Percentiles rank a stretch among this genome's conserved stretches.
Evolutionary conservation across 2,113 vertebrate genomes (phyloP).

Genomic region (Cynopterus brachyotis): DNA sequence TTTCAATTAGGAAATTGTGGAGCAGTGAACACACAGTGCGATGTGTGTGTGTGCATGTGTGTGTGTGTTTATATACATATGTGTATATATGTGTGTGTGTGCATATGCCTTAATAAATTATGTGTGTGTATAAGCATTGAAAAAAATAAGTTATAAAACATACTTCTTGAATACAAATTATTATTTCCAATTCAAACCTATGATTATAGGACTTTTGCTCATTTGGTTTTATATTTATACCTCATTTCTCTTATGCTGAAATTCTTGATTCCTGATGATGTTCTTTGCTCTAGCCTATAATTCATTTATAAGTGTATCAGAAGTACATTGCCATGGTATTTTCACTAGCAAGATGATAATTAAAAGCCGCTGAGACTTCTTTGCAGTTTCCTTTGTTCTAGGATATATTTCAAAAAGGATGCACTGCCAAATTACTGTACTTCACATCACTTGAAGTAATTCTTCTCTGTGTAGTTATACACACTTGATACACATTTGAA

Average conservation of each 20-base stretch:
- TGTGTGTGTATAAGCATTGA: background rate
- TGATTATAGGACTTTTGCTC: background rate
- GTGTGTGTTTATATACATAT: too few relatives aligned
- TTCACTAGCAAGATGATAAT: background rate
- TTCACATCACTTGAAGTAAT: background rate
- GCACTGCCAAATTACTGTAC: background rate
- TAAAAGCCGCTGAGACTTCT: background rate
- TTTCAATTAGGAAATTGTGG: background rate
- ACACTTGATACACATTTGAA: background rate
- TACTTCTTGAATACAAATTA: background rate
- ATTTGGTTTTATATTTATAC: conserved; percentile 19
- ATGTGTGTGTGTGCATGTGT: too few relatives aligned
- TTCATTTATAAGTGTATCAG: conserved; percentile 2
- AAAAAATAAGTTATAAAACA: background rate
- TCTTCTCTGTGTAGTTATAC: background rate
- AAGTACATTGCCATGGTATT: background rate
- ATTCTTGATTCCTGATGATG: background rate
- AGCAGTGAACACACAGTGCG: too few relatives aligned
- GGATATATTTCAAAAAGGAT: background rate
- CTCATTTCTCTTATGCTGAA: background rate
- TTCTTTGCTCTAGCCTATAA: background rate
- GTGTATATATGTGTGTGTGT: too few relatives aligned
- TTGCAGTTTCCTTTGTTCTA: background rate
- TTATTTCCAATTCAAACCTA: conserved; percentile 14
- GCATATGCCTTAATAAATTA: too few relatives aligned